Percentiles rank a stretch among this genome's conserved stretches.
Conservation (phyloP, 2,113 vertebrate species). For the Ibidorhyncha struthersii region DNA sequence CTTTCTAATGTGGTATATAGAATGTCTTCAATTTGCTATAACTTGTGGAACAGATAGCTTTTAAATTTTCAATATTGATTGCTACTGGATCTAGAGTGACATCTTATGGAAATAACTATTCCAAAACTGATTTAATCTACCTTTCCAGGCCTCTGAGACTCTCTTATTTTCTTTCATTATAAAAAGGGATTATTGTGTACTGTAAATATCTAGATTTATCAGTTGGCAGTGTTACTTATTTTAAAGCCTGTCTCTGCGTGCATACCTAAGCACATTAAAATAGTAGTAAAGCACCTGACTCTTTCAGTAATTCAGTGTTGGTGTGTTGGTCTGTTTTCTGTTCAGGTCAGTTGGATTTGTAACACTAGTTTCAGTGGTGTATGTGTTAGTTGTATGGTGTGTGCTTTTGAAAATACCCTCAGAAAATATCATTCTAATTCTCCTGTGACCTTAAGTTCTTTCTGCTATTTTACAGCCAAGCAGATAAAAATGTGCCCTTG, state of each 20-base stretch:
- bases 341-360: background rate
- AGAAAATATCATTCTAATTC: background rate
- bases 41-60: background rate
- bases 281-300: background rate
- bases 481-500: background rate
- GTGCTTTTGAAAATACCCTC: background rate
- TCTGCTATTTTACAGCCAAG: background rate
- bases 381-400: background rate
- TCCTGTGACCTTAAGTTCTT: background rate
- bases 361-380: background rate
- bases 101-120: background rate
- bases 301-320: background rate
- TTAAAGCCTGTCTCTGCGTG: background rate
- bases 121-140: background rate
- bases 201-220: background rate
- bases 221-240: background rate
- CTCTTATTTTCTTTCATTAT: background rate
- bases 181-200: background rate
- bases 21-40: background rate
- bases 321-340: background rate
- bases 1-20: background rate
- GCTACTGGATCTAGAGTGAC: background rate
- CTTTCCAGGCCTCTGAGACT: background rate
- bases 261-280: background rate
- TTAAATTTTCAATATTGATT: fast-evolving